Percentiles rank a stretch among this genome's conserved stretches.
Evolutionary conservation across 2,888 invertebrate genomes (phyloP).

Genomic region (Meganola albula): DNA sequence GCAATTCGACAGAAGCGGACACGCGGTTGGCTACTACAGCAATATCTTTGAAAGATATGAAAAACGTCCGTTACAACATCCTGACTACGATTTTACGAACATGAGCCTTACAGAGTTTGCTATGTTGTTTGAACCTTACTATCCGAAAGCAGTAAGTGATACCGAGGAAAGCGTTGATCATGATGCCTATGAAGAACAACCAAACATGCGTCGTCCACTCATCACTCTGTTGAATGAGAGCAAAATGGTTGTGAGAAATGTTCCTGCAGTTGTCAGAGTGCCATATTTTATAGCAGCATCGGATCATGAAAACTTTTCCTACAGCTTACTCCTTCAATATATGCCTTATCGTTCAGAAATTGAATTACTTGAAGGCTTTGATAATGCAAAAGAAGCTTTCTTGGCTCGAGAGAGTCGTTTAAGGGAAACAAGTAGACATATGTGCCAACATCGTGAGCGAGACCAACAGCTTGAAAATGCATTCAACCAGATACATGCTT

Average conservation of each 20-base stretch:
- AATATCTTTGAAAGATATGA: slow-evolving; percentile 28
- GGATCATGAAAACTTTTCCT: not conserved
- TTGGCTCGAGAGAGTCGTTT: slow-evolving; percentile 18
- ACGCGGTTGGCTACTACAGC: slow-evolving; percentile 11
- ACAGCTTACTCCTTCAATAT: slow-evolving; percentile 31
- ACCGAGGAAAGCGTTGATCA: slow-evolving; percentile 18
- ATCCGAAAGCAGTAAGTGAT: slow-evolving; percentile 4
- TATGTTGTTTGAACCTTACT: slow-evolving; percentile 23
- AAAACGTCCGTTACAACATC: slow-evolving; percentile 20
- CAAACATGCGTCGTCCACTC: slow-evolving; percentile 8
- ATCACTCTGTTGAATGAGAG: slow-evolving; percentile 16
- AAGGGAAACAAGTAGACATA: slow-evolving; percentile 11
- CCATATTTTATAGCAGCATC: not conserved
- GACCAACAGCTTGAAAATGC: slow-evolving; percentile 31
- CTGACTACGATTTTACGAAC: slow-evolving; percentile 22
- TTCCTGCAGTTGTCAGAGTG: slow-evolving; percentile 10
- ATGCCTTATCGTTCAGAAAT: slow-evolving; percentile 26
- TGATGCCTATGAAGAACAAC: slow-evolving; percentile 6
- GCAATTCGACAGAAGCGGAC: slow-evolving; percentile 20
- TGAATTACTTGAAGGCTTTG: slow-evolving; percentile 24
- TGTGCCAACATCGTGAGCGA: slow-evolving; percentile 20
- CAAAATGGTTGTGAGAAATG: slow-evolving; percentile 12
- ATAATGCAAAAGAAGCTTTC: slow-evolving; percentile 25
- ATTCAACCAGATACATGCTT: slow-evolving; percentile 25
- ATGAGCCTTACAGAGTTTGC: slow-evolving; percentile 25